Base-by-base conservation (phyloP, 2,113 vertebrate genomes). In the Solea solea region DNA sequence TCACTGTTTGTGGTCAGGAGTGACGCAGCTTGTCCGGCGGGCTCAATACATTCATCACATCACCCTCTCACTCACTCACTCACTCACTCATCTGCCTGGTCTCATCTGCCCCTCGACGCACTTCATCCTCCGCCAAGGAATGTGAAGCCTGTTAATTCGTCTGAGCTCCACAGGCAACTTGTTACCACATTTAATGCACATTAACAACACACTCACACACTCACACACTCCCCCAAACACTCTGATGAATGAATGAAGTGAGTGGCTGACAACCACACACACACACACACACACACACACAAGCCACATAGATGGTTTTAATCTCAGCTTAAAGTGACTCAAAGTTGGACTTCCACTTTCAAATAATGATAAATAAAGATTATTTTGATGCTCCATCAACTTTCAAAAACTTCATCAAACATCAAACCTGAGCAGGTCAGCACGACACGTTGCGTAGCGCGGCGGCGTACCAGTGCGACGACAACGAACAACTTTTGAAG, bases 121-220 rank as follows among this genome's bases (percentile, higher is more conserved):
- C 46, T 14, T 9, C 14, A 9, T 14, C 2, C 11, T 6, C 48
- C 3, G 11, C 14, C 7, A 58, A 72, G 87, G 88, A 89, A 93
- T 90, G 85, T 39, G 53, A 87, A 76, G 80, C 83, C 27, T 7
- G 83, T 74, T 88, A 86, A 92, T 86, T 84, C 88, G 61, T 84
- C 55, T 56, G 81, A 84, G 82, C 86, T 87, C 75, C 74, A 60
- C 72, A 21, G 74, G 80, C 76, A 61, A 72, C 85, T 82, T 81
- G 84, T 74, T 76, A 80, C 76, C 66, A 72, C 88, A 80, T 76
- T 84, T 60, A 73, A 64, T 54, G 61, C 61, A 70, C 60, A 66
- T 74, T 71, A 78, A 71, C 81, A 68, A 68, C 72, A 68, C 55
- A 62, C 73, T 78, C 51, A 57, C 11, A 21, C 21, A 21, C 21